A percentile compares a stretch with the other conserved stretches of the same genome.
These are phyloP conservation scores for Pygoscelis adeliae DNA, from an alignment of 2,113 vertebrate genomes.

Conservation along the genomic window DNA sequence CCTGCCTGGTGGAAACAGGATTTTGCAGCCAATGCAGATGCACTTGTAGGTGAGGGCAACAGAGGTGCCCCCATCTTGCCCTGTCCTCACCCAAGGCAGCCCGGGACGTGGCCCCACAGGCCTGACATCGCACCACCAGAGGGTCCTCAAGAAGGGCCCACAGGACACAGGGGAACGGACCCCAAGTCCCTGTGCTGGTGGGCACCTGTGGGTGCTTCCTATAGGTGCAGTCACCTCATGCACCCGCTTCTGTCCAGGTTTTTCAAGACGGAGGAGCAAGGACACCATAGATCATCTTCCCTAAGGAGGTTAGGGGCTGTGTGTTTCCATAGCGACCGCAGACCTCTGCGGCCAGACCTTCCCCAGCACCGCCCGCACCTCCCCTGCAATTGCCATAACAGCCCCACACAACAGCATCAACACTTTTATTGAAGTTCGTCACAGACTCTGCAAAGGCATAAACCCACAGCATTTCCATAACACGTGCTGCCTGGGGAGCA, in stretches of 20 bases:
- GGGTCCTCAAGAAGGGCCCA: not conserved
- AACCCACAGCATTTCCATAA: not conserved
- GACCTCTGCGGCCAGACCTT: not conserved
- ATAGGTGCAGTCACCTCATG: accelerated
- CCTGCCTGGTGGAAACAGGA: not conserved
- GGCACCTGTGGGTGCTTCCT: not conserved
- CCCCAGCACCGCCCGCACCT: not conserved
- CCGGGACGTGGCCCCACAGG: accelerated
- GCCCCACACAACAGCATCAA: not conserved
- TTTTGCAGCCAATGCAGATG: not conserved
- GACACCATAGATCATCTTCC: not conserved
- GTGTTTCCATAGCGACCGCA: not conserved
- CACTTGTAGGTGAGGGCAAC: accelerated
- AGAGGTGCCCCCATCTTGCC: accelerated
- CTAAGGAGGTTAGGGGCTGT: not conserved
- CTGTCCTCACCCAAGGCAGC: not conserved
- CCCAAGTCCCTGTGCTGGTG: accelerated
- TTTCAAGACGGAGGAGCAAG: not conserved
- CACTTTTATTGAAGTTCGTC: not conserved
- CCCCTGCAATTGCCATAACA: not conserved
- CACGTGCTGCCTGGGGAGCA: not conserved
- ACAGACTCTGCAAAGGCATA: not conserved
- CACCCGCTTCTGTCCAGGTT: not conserved
- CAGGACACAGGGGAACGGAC: accelerated
- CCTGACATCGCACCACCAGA: accelerated